Conservation (phyloP, 2,888 invertebrate species). For the Drosophila nr. perissopoda region DNA sequence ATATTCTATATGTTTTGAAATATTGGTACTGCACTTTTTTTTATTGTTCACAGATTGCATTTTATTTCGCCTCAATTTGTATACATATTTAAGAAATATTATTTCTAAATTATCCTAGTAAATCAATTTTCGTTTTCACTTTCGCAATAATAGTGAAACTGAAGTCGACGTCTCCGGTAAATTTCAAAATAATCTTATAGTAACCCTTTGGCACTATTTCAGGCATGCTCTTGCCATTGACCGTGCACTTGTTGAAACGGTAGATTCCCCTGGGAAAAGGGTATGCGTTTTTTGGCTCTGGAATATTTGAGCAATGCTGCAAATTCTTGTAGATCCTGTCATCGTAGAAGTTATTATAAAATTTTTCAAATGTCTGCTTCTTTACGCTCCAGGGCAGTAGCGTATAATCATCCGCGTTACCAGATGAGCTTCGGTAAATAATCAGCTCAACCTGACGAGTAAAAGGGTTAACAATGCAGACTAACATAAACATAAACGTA, state of each 20-base stretch:
- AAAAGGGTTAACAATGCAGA: not conserved
- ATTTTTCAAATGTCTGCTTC: slow-evolving; percentile 17
- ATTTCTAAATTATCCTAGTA: slow-evolving; percentile 1
- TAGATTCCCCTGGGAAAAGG: slow-evolving; percentile 9
- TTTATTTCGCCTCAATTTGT: not conserved
- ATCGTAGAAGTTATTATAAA: slow-evolving; percentile 31
- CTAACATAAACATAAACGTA: not conserved
- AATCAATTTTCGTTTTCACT: slow-evolving; percentile 12
- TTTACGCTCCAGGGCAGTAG: slow-evolving; percentile 37
- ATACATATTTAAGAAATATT: not conserved
- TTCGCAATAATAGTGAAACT: slow-evolving; percentile 5
- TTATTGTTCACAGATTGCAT: not conserved
- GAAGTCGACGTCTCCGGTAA: slow-evolving; percentile 40
- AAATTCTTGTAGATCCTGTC: slow-evolving; percentile 46
- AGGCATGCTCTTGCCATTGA: slow-evolving; percentile 43
- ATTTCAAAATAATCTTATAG: slow-evolving; percentile 38
- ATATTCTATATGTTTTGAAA: not conserved
- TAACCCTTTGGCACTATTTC: slow-evolving; percentile 51
- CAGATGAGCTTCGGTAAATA: slow-evolving; percentile 41
- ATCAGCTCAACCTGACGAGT: slow-evolving; percentile 6
- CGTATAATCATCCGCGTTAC: slow-evolving; percentile 53
- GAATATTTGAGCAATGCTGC: slow-evolving; percentile 42
- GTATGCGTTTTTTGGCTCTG: not conserved
- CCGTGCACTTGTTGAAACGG: slow-evolving; percentile 25
- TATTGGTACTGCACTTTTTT: not conserved